Conservation (phyloP, 2,113 vertebrate genomes). For the Chlorodrepanis virens region DNA sequence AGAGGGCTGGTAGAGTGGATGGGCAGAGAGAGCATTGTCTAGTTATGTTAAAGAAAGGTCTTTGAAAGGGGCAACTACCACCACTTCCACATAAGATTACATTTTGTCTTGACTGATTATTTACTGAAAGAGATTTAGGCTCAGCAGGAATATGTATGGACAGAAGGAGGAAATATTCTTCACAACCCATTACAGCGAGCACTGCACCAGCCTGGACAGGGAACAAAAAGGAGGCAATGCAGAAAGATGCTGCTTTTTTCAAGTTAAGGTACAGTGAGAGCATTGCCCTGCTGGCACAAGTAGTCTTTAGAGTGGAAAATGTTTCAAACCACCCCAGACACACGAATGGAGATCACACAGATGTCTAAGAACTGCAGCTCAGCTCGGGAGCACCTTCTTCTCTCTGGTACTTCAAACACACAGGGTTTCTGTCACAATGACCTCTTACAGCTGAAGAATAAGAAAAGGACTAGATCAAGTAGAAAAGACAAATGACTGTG, state of each 20-base stretch:
- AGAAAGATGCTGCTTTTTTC: background rate
- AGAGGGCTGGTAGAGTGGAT: background rate
- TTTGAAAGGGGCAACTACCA: background rate
- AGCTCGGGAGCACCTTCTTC: background rate
- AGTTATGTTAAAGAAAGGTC: background rate
- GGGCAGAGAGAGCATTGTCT: background rate
- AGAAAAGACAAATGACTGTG: background rate
- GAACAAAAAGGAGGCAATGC: background rate
- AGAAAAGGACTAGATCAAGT: background rate
- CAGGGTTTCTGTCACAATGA: background rate
- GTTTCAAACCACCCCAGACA: background rate
- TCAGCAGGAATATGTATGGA: background rate
- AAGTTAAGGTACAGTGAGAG: background rate
- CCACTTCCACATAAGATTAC: background rate
- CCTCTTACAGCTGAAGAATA: background rate
- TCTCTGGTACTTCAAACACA: background rate
- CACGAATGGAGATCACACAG: background rate
- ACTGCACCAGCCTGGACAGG: background rate
- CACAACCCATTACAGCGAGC: background rate
- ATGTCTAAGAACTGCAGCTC: background rate
- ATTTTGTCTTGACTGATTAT: background rate
- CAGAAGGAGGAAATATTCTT: background rate
- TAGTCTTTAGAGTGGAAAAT: background rate
- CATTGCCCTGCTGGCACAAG: background rate
- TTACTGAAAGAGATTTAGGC: background rate